Evolutionary conservation across 2,888 invertebrate species (phyloP), one percentile per base, ranked within the genome.

Genomic region (Drosophila lacicola): DNA sequence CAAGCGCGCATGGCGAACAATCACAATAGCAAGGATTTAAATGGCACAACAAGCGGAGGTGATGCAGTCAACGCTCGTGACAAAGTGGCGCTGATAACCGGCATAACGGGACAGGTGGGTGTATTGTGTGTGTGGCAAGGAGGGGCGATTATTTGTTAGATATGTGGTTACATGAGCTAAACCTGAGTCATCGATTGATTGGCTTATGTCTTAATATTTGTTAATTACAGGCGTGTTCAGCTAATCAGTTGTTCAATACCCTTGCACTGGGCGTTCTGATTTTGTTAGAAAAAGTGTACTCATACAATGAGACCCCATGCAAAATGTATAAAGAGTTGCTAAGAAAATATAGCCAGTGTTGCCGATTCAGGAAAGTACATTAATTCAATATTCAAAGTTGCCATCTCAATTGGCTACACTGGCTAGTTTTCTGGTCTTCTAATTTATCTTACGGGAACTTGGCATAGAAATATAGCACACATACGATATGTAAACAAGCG

Each of bases 81-180:
- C 65, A 82, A 82, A 47, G 81, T 98, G 51, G 99, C 99, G 11
- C 93, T 99, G 64, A 96, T 99, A 89, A 99, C 99, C 68, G 99
- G 99, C 79, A 98, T 99, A 70, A 98, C 98, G 42, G 99, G 99
- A 37, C 99, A 99, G 95, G 99, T 98, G 94, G 91, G 92, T 90
- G 70, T 41, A 19, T 17, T 45, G n/a, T 10, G 5, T 10, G 5
- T 42, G 13, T 33, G 13, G 8, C 2, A 25, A 21, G 21, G 21
- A 19, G 3, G 6, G 9, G 5, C 11, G 13, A 29, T 19, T 41
- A 42, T 64, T 29, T 5, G n/a, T 37, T 45, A 34, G 33, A 65
- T 33, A 65, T 8, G 2, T 14, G 13, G 4, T 4, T 4, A 3
- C 3, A 17, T 3, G 33, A 36, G 4, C 10, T 36, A 17, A 4